Evolutionary conservation across 1,140 invertebrate genomes (phyloP), one percentile per base, ranked within the genome.

Genomic region (Philopotamus ludificatus): DNA sequence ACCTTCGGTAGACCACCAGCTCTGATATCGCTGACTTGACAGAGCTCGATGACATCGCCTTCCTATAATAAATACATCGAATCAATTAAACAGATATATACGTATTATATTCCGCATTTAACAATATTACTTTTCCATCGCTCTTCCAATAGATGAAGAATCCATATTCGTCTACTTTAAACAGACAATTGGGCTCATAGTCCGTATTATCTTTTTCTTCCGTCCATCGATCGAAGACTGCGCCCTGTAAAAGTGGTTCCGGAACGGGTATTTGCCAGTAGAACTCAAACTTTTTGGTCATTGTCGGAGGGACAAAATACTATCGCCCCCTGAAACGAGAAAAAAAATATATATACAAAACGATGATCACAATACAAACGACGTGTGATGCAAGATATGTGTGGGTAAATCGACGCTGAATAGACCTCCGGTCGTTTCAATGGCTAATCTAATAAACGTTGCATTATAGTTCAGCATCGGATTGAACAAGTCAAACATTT

Each of bases 61-160:
- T 97, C 95, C 94, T 97, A 79, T 47, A 85, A 85, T 75, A 74
- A 75, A 44, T 49, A 49, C 7, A 20, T 49, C 18, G 10, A 49
- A 49, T n/a, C 18, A 9, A 20, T 8, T 49, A 49, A 49, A 49
- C 18, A 49, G 16, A 49, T 49, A 49, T 10, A n/a, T 49, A 49
- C 10, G 18, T 10, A 49, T 10, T 49, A 49, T n/a, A n/a, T n/a
- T n/a, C n/a, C n/a, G n/a, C n/a, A n/a, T n/a, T n/a, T n/a, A n/a
- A n/a, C n/a, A 8, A n/a, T 9, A 41, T 84, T 80, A 98, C 96
- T 84, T 87, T 87, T 65, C 91, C 91, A 70, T 98, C 95, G 75
- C 94, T 96, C 79, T 98, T 97, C 97, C 96, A 99, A 76, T 96
- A 97, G 67, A 99, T 93, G 81, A 98, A 99, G 83, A 99, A 99